These are phyloP conservation scores for Lithodes maja DNA, from an alignment of 2,888 invertebrate genomes.

Conservation along the genomic window DNA sequence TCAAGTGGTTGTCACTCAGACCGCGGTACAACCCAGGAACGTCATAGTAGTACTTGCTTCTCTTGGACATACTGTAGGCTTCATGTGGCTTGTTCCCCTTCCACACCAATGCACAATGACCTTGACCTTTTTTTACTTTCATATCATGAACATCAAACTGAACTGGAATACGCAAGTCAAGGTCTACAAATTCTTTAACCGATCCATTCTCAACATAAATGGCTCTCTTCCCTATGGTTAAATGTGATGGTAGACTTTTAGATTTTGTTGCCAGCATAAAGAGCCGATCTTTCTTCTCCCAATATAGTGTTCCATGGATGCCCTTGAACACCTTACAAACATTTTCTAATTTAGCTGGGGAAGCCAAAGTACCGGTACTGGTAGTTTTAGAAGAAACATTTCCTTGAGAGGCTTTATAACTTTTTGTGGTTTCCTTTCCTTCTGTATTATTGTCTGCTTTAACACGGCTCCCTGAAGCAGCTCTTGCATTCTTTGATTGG, in stretches of 20 bases:
- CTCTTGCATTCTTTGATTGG: no score
- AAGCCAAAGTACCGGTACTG: neutral
- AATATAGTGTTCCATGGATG: neutral
- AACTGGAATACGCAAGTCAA: neutral
- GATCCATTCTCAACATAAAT: neutral
- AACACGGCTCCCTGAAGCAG: no score
- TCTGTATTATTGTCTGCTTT: no score
- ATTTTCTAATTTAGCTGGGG: no score
- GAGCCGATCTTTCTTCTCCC: neutral
- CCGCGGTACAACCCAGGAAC: conserved; percentile 6
- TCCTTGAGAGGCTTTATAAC: neutral
- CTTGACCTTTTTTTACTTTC: no score
- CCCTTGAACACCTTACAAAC: neutral
- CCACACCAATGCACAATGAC: neutral
- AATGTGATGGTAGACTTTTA: neutral
- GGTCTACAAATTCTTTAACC: neutral
- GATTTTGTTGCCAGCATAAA: neutral
- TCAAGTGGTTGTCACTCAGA: neutral
- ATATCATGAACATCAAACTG: neutral
- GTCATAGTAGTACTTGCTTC: neutral
- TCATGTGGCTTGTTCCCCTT: conserved; percentile 4
- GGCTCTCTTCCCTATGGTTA: neutral
- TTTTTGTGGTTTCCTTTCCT: neutral
- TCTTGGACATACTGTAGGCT: neutral
- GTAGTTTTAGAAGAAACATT: neutral